Conservation (phyloP, 2,797 vertebrate genomes). For the Neopelma chrysocephalum region DNA sequence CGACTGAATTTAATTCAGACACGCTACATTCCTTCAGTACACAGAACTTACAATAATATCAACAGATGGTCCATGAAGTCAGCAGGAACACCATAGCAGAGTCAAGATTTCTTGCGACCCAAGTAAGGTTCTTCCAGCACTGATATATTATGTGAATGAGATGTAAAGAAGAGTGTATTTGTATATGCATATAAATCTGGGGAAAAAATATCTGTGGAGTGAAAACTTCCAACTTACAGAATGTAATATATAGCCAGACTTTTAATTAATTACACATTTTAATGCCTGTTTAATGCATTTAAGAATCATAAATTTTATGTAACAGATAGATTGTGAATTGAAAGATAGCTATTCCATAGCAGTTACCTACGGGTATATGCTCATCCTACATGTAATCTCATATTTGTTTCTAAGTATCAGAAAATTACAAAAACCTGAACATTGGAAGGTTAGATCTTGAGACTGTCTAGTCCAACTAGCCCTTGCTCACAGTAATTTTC, state of each 20-base stretch:
- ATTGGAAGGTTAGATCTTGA: background rate
- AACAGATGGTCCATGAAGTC: background rate
- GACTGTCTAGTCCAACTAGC: background rate
- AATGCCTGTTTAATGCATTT: background rate
- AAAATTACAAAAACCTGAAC: background rate
- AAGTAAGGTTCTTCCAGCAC: background rate
- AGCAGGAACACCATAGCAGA: background rate
- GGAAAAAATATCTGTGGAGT: background rate
- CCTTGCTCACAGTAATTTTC: background rate
- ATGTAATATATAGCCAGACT: background rate
- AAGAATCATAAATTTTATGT: background rate
- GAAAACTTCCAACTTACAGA: background rate
- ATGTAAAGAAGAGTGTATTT: background rate
- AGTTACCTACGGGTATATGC: background rate
- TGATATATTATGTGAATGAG: background rate
- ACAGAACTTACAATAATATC: background rate
- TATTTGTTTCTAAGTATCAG: background rate
- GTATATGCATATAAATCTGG: background rate
- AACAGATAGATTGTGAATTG: background rate
- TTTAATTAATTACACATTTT: background rate
- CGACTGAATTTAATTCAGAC: constrained; percentile 13
- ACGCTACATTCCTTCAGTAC: background rate
- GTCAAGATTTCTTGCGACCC: background rate
- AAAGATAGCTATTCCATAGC: background rate
- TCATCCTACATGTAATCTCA: background rate